Evolutionary conservation across 2,888 invertebrate species (phyloP), one percentile per base, ranked within the genome.

Genomic region (Acheta domesticus): DNA sequence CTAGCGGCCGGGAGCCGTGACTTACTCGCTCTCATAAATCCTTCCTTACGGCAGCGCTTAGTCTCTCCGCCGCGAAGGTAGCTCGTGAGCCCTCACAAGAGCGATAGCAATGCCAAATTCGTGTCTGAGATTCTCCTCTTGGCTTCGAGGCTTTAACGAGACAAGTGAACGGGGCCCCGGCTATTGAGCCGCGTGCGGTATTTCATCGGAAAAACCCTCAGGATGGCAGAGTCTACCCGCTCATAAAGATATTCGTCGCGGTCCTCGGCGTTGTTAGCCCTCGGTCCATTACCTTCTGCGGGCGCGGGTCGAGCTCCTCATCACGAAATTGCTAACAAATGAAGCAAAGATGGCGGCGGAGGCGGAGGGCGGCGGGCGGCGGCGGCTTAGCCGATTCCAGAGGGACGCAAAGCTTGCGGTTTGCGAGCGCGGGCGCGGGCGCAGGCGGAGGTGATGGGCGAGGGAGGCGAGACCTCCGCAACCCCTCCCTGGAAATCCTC

Each of bases 301-400:
- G 16, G 36, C 36, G 8, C 14, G 8, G 16, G 4, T 62, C 62
- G 62, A 62, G 14, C 62, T 62, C 62, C n/a, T 19, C 62, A 62
- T 62, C 62, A 62, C 62, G 62, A 62, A 62, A 62, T 62, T 62
- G 62, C 14, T 62, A 62, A 62, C 62, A 62, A 62, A 62, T 62
- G 62, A 62, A 62, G 62, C 62, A 62, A 62, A 62, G 62, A 62
- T n/a, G 62, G 62, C 19, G 62, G n/a, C 16, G 62, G 62, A 62
- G 62, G 62, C 12, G 62, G 62, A 62, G 62, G 62, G 62, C 12
- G 62, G 62, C 2, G 62, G 62, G 2, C 62, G 62, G 4, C 36
- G n/a, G n/a, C 62, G 62, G 62, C 62, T 62, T 62, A 62, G n/a
- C 62, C 62, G 62, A 62, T 19, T 62, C 62, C 62, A 4, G 62